Percentiles rank a stretch among this genome's conserved stretches.
These are phyloP conservation scores for Phylloscopus whistleri DNA, from an alignment of 2,113 vertebrate genomes.

Conservation along the genomic window DNA sequence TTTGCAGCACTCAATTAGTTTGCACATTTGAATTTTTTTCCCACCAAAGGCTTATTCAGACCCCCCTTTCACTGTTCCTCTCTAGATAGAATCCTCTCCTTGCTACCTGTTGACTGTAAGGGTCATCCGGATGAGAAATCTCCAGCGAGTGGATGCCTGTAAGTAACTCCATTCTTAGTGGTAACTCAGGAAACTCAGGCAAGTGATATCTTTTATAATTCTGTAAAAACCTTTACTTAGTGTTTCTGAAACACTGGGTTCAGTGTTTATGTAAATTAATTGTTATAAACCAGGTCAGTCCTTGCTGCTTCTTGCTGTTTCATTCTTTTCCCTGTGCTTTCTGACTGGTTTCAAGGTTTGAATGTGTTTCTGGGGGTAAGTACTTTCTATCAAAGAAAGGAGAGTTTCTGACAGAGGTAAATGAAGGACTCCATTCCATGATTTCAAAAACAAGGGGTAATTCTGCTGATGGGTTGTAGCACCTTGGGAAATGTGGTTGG, in stretches of 20 bases:
- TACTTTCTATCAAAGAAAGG: background rate
- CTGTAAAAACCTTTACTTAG: background rate
- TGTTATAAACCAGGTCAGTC: background rate
- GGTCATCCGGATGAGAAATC: conserved; percentile 73
- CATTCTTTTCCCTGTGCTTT: background rate
- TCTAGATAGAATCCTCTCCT: conserved; percentile 59
- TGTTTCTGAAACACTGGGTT: background rate
- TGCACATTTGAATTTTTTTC: background rate
- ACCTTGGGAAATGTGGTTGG: background rate
- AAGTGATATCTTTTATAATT: background rate
- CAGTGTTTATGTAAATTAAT: background rate
- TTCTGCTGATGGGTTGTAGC: background rate
- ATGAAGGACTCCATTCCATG: accelerated
- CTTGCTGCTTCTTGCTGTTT: background rate
- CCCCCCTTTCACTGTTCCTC: background rate
- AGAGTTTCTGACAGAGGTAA: background rate
- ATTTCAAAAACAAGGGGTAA: background rate
- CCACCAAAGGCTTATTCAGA: background rate
- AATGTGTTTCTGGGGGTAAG: background rate
- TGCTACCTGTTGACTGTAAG: conserved; percentile 70
- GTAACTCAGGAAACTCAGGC: background rate
- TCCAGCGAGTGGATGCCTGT: conserved; percentile 67
- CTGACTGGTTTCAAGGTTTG: background rate
- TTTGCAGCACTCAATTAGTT: background rate
- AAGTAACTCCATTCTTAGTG: conserved; percentile 14